A percentile compares a stretch with the other conserved stretches of the same genome.
These are phyloP conservation scores for Micropoecilia bifurca DNA, from an alignment of 2,797 vertebrate species.

Conservation along the genomic window DNA sequence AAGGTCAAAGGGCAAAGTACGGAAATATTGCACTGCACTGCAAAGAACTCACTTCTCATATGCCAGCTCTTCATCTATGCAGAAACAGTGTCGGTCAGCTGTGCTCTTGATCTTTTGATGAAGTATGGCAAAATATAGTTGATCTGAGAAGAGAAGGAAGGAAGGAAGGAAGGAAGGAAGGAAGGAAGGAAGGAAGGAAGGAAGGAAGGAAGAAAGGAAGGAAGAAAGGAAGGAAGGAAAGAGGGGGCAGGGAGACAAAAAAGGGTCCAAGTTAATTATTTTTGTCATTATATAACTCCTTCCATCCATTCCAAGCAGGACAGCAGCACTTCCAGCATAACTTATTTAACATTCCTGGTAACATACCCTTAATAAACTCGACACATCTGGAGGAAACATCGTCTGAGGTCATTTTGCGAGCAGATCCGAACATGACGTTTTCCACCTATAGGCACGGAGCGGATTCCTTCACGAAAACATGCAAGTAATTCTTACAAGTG, in stretches of 20 bases:
- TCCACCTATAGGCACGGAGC: constrained; percentile 20
- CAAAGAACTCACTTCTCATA: constrained; percentile 94
- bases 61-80: constrained; percentile 93
- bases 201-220: background rate
- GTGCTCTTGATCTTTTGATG: constrained; percentile 92
- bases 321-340: background rate
- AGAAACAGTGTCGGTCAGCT: constrained; percentile 92
- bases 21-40: background rate
- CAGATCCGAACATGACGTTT: constrained; percentile 62
- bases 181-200: too few species aligned
- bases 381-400: constrained; percentile 66
- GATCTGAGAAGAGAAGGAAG: constrained; percentile 85
- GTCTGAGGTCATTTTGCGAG: constrained; percentile 72
- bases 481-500: background rate
- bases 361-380: constrained; percentile 81
- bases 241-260: constrained; percentile 5
- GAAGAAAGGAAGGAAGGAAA: too few species aligned
- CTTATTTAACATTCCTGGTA: background rate
- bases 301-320: background rate
- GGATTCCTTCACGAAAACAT: constrained; percentile 42
- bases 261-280: constrained; percentile 29
- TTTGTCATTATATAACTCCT: constrained; percentile 13
- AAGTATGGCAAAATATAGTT: constrained; percentile 95
- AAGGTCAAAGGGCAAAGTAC: background rate
- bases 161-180: background rate